phyloP scores from a whole-genome alignment of 30 jellyfish, hydroid and myxozoan species.

The Aurelia coerulea region DNA sequence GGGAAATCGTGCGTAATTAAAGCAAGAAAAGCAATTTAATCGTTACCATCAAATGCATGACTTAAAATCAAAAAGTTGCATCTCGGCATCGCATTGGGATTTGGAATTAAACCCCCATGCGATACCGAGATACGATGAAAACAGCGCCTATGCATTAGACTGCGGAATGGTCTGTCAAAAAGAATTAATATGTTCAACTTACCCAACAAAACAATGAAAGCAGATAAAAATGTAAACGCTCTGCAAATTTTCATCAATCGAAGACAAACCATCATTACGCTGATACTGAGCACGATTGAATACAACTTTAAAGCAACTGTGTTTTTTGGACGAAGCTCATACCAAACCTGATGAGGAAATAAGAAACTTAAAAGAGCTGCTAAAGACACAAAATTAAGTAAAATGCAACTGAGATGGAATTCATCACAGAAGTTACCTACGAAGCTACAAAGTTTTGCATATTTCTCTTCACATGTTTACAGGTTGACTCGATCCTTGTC shows the following conservation, averaged over 20 bases:
- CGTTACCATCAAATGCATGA: too few relatives aligned
- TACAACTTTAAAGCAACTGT: constrained; percentile 13
- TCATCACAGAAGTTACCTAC: too few relatives aligned
- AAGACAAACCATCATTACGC: constrained; percentile 74
- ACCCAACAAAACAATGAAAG: constrained; percentile 69
- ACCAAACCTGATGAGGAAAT: constrained; percentile 22
- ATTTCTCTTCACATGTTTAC: too few relatives aligned
- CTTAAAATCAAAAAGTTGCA: too few relatives aligned
- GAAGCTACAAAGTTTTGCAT: too few relatives aligned
- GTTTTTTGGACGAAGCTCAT: constrained; percentile 35
- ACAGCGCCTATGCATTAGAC: not conserved
- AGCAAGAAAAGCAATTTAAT: too few relatives aligned
- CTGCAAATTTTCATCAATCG: constrained; percentile 72
- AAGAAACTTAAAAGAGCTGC: not conserved
- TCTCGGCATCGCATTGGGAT: too few relatives aligned
- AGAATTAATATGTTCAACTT: not conserved
- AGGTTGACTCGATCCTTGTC: too few relatives aligned
- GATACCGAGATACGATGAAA: not conserved
- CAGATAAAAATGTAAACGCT: constrained; percentile 70
- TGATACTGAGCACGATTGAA: constrained; percentile 10
- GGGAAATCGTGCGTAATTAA: too few relatives aligned
- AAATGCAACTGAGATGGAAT: too few relatives aligned
- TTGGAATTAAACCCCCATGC: too few relatives aligned
- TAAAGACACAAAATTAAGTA: not conserved
- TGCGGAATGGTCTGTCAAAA: too few relatives aligned